A percentile compares a stretch with the other conserved stretches of the same genome.
Evolutionary conservation across 1,140 invertebrate species (phyloP).

Genomic region (Pollicipes pollicipes): DNA sequence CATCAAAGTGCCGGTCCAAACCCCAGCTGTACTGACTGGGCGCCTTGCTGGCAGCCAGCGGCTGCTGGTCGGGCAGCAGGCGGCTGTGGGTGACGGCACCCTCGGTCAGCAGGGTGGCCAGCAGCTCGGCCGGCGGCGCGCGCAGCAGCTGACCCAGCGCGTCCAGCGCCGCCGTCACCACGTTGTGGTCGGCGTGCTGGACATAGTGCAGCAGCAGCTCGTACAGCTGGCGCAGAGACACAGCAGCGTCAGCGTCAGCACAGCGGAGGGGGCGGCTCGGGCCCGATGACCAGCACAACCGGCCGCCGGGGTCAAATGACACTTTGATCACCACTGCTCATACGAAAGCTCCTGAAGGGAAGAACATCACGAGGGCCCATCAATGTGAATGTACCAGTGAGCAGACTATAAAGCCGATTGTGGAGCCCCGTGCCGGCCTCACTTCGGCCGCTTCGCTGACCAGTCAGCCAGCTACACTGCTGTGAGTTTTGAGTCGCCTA

Average conservation of each 20-base stretch:
- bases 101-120: not conserved
- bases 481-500: too few relatives aligned
- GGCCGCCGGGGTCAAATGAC: too few relatives aligned
- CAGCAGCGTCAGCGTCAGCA: not conserved
- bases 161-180: slow-evolving; percentile 65
- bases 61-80: not conserved
- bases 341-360: too few relatives aligned
- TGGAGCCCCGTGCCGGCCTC: too few relatives aligned
- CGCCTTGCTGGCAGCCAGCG: not conserved
- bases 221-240: slow-evolving; percentile 42
- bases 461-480: too few relatives aligned
- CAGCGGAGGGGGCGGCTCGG: slow-evolving; percentile 1
- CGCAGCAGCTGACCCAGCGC: slow-evolving; percentile 31
- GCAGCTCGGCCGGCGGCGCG: not conserved
- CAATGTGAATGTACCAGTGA: too few relatives aligned
- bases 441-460: too few relatives aligned
- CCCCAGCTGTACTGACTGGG: not conserved
- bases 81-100: not conserved
- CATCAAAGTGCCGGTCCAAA: too few relatives aligned
- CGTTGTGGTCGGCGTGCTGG: slow-evolving; percentile 55
- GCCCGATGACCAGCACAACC: too few relatives aligned
- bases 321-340: too few relatives aligned
- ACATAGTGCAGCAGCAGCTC: slow-evolving; percentile 58
- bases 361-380: too few relatives aligned
- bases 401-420: too few relatives aligned